Evolutionary conservation across 2,797 vertebrate species (phyloP).

Genomic region (Gambusia yucatana): DNA sequence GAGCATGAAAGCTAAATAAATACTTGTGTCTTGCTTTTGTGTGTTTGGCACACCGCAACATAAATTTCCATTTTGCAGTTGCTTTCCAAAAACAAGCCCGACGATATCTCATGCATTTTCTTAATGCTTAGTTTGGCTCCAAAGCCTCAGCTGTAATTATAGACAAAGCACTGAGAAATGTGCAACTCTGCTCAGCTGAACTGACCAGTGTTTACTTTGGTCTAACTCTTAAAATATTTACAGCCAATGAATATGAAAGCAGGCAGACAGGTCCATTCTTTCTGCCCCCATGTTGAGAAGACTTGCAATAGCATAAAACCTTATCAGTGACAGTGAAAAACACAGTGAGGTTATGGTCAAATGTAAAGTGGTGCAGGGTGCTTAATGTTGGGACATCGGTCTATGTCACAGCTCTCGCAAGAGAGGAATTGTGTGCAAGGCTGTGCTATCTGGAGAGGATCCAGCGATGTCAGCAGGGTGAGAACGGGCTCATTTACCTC

Average conservation of each 20-base stretch:
- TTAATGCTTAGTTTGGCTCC: conserved; percentile 66
- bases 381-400: conserved; percentile 72
- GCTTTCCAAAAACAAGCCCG: conserved; percentile 51
- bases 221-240: conserved; percentile 62
- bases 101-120: conserved; percentile 47
- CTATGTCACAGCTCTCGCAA: conserved; percentile 67
- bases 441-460: conserved; percentile 62
- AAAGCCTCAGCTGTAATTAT: conserved; percentile 58
- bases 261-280: conserved; percentile 31
- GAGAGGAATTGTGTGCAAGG: conserved; percentile 49
- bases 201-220: conserved; percentile 61
- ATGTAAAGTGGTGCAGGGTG: conserved; percentile 63
- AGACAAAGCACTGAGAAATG: conserved; percentile 58
- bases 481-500: conserved; percentile 71
- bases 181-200: conserved; percentile 35
- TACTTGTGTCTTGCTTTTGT: conserved; percentile 16
- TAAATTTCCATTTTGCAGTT: conserved; percentile 20
- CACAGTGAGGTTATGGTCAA: conserved; percentile 58
- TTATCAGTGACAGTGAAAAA: conserved; percentile 26
- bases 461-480: conserved; percentile 71
- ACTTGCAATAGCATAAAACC: conserved; percentile 10
- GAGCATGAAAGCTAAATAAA: conserved; percentile 28
- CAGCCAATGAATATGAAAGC: conserved; percentile 62
- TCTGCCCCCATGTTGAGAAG: not conserved
- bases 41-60: conserved; percentile 36